phyloP scores from a whole-genome alignment of 53 echinoderm and acorn worm species.

The Holothuria scabra region DNA sequence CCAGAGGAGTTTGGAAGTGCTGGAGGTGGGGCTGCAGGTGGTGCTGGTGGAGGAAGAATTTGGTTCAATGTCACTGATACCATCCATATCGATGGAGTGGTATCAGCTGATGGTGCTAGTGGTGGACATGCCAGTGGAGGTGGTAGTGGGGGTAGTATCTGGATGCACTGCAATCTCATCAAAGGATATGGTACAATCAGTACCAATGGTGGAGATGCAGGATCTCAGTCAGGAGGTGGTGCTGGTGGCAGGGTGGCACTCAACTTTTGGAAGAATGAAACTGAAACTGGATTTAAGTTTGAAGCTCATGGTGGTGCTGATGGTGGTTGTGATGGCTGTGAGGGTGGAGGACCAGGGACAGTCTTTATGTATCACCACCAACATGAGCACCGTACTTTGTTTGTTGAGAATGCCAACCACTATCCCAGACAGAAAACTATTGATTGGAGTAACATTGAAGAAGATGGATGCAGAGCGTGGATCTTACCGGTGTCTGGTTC shows the following conservation, averaged over 20 bases:
- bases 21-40: slow-evolving; percentile 78
- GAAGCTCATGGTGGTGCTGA: slow-evolving; percentile 86
- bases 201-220: slow-evolving; percentile 81
- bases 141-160: slow-evolving; percentile 94
- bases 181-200: slow-evolving; percentile 85
- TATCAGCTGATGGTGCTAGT: slow-evolving; percentile 72
- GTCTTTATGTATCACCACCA: slow-evolving; percentile 81
- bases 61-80: slow-evolving; percentile 95
- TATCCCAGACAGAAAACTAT: slow-evolving; percentile 73
- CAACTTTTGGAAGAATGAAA: slow-evolving; percentile 77
- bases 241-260: slow-evolving; percentile 80
- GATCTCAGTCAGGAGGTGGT: slow-evolving; percentile 74
- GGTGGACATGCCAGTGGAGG: slow-evolving; percentile 59
- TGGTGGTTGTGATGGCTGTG: slow-evolving; percentile 63
- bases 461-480: slow-evolving; percentile 95
- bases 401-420: slow-evolving; percentile 76
- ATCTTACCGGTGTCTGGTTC: slow-evolving; percentile 76
- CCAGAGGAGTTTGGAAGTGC: slow-evolving; percentile 92
- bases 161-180: slow-evolving; percentile 88
- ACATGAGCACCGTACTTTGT: slow-evolving; percentile 84
- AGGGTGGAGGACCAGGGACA: slow-evolving; percentile 92
- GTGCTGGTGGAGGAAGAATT: slow-evolving; percentile 84
- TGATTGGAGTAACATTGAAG: slow-evolving; percentile 81
- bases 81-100: slow-evolving; percentile 85
- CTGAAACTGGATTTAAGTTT: slow-evolving; percentile 78